These are phyloP conservation scores for Halcyon malimbica DNA, from an alignment of 2,113 vertebrate genomes.

Conservation along the genomic window DNA sequence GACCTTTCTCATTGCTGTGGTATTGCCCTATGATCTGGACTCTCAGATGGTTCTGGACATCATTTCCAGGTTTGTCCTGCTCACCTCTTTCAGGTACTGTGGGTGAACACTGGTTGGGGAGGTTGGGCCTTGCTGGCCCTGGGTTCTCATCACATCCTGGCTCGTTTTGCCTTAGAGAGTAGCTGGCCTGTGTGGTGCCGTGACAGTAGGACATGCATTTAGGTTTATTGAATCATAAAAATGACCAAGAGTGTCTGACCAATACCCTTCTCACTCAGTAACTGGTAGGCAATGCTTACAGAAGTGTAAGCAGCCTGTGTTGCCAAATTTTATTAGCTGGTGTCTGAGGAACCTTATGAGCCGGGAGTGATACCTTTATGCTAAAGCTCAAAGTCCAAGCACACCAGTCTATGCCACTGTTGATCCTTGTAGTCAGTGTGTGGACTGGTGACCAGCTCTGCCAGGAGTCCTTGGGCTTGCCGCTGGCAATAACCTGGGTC, in stretches of 20 bases:
- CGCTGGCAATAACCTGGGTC: background rate
- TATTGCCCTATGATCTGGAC: background rate
- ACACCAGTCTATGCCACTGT: background rate
- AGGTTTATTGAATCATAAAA: background rate
- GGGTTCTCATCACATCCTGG: background rate
- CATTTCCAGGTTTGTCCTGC: background rate
- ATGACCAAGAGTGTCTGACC: background rate
- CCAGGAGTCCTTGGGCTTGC: background rate
- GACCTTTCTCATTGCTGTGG: rapidly evolving
- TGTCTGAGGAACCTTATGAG: background rate
- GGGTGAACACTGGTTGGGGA: background rate
- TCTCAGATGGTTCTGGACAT: rapidly evolving
- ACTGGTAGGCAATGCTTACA: background rate
- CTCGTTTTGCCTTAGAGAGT: background rate
- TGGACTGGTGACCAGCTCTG: background rate
- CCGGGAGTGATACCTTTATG: background rate
- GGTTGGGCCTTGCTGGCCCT: background rate
- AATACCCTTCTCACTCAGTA: background rate
- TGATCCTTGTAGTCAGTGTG: background rate
- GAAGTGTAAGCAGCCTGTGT: background rate
- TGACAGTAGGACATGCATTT: rapidly evolving
- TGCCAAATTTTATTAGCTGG: background rate
- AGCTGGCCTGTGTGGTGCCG: rapidly evolving
- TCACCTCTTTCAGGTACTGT: background rate
- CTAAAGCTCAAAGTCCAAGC: background rate